Base-by-base conservation (phyloP, 2,888 invertebrate genomes). In the Corythucha ciliata region DNA sequence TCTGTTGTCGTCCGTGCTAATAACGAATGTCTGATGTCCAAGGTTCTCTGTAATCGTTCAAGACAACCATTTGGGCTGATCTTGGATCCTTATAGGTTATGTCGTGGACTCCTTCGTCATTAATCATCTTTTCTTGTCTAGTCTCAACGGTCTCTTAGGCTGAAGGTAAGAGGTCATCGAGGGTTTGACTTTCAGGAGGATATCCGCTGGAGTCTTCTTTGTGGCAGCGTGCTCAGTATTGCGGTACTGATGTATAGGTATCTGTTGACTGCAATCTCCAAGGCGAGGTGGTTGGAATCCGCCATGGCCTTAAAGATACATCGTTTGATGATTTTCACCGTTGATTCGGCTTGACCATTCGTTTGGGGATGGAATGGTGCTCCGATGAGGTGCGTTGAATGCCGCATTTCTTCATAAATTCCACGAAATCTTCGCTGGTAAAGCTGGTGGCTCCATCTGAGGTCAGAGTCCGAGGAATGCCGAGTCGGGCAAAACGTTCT, bases 331-430 rank as follows among this genome's bases (percentile, higher is more conserved):
- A 39, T 39, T 21, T 39, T 39, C 7, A 39, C 40, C 6, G 40
- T 24, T 6, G 40, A 39, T 18, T 39, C 40, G 22, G 18, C 16
- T 18, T 4, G 6, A 16, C 49, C 49, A 42, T 49, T 49, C 18
- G 25, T 25, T 22, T 41, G 40, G 25, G 42, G 33, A 22, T 49
- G 49, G 32, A 41, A 49, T n/a, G 42, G 49, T 21, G 49, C 25
- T 4, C 49, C 49, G 10, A 29, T 33, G n/a, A 22, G 21, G 22
- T 49, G 49, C 20, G 21, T 10, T n/a, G n/a, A 29, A 49, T 41
- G 3, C 41, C 40, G 22, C 21, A 20, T 14, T 40, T 34, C 29
- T 47, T 29, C 21, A 52, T 25, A 12, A 52, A 47, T 20, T 5
- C 18, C 27, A 25, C 21, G 24, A 52, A 52, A 37, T 33, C 21